phyloP scores from a whole-genome alignment of 2,888 invertebrate species.

The Ommatoiulus sabulosus region DNA sequence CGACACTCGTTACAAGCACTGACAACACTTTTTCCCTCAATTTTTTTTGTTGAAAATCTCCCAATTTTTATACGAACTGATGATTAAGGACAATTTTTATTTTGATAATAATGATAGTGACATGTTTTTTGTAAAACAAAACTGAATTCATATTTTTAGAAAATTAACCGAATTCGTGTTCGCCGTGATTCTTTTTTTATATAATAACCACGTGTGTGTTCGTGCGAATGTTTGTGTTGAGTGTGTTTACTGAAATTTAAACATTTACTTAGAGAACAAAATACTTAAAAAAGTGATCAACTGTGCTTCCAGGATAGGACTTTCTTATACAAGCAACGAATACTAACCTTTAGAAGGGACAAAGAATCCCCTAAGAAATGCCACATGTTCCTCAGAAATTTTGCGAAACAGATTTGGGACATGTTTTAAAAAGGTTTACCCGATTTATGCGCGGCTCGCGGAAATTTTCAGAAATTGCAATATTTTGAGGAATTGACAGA shows the following conservation, averaged over 20 bases:
- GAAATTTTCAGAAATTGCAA: too few species aligned
- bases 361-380: not conserved
- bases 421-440: too few species aligned
- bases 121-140: not conserved
- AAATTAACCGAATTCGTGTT: not conserved
- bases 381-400: not conserved
- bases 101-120: conserved; percentile 15
- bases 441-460: too few species aligned
- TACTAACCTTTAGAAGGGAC: too few species aligned
- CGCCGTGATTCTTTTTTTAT: not conserved
- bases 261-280: not conserved
- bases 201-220: not conserved
- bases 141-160: conserved; percentile 44
- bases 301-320: conserved; percentile 45
- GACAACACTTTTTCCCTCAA: not conserved
- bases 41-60: not conserved
- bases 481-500: not conserved
- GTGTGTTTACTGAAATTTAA: conserved; percentile 25
- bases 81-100: not conserved
- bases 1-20: conserved; percentile 6
- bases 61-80: not conserved
- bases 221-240: not conserved
- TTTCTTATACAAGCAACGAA: conserved; percentile 6
- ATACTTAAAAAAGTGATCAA: conserved; percentile 33
- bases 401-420: too few species aligned